A percentile compares a stretch with the other conserved stretches of the same genome.
These are phyloP conservation scores for Maniola hyperantus DNA, from an alignment of 2,888 invertebrate species.

Conservation along the genomic window DNA sequence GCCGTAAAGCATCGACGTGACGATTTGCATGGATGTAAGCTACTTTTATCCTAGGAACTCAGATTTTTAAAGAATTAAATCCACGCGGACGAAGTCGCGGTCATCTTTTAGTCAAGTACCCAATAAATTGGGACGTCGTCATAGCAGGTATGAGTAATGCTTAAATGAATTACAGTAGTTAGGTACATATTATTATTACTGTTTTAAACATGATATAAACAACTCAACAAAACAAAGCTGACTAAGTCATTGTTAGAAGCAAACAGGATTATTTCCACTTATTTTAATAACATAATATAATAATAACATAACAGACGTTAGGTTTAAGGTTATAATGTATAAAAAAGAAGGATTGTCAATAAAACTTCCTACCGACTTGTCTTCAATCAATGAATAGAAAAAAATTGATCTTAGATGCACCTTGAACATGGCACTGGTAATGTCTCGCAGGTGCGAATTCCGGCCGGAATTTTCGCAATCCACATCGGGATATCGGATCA, in stretches of 20 bases:
- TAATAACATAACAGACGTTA: slow-evolving; percentile 15
- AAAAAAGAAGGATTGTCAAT: slow-evolving; percentile 7
- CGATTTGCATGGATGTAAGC: too few relatives aligned
- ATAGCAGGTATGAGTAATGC: background rate
- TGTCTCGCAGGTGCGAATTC: background rate
- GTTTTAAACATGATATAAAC: slow-evolving; percentile 20
- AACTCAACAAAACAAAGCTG: slow-evolving; percentile 31
- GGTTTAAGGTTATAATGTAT: slow-evolving; percentile 6
- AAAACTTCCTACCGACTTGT: background rate
- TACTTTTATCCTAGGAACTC: too few relatives aligned
- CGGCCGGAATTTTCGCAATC: background rate
- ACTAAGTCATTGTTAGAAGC: slow-evolving; percentile 26
- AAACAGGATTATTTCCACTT: slow-evolving; percentile 3
- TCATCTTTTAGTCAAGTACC: too few relatives aligned
- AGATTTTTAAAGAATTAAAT: too few relatives aligned
- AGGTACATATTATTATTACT: slow-evolving; percentile 18
- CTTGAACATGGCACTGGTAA: background rate
- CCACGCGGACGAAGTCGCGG: too few relatives aligned
- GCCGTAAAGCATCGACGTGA: too few relatives aligned
- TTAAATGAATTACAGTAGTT: slow-evolving; percentile 12
- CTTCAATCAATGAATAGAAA: slow-evolving; percentile 10
- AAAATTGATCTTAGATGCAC: background rate
- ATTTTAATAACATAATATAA: background rate
- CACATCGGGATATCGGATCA: background rate
- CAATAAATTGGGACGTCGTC: too few relatives aligned